Conservation (phyloP, 1,140 invertebrate genomes). For the Brachionus sp. region DNA sequence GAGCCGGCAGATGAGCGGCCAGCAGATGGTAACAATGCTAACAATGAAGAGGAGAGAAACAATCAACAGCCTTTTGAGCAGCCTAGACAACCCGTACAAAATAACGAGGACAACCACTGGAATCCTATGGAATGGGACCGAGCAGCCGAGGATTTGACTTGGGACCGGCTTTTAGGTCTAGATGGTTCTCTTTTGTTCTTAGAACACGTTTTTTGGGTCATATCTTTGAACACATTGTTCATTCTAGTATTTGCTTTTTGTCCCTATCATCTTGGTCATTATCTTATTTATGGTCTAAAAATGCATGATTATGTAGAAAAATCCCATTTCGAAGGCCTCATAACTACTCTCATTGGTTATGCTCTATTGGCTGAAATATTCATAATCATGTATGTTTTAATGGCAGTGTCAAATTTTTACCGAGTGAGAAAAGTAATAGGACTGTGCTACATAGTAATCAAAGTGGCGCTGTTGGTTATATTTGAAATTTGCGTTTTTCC, state of each 20-base stretch:
- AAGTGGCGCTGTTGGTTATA: constrained; percentile 80
- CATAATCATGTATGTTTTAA: constrained; percentile 73
- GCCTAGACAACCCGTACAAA: constrained; percentile 51
- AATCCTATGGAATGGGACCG: constrained; percentile 97
- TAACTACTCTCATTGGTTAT: constrained; percentile 87
- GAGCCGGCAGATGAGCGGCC: neutral
- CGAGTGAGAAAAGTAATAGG: constrained; percentile 75
- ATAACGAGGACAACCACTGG: constrained; percentile 78
- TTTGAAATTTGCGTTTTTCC: constrained; percentile 95
- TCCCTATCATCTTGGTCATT: constrained; percentile 88
- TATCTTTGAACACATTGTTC: constrained; percentile 91
- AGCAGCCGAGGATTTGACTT: constrained; percentile 92
- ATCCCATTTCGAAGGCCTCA: constrained; percentile 82
- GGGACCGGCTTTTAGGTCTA: constrained; percentile 85
- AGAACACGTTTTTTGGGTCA: constrained; percentile 98
- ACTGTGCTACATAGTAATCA: constrained; percentile 93
- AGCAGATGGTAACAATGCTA: neutral
- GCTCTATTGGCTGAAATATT: constrained; percentile 79
- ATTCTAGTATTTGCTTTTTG: constrained; percentile 86
- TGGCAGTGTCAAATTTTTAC: constrained; percentile 68
- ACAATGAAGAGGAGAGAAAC: constrained; percentile 51
- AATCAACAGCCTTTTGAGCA: constrained; percentile 49
- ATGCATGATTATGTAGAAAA: constrained; percentile 71
- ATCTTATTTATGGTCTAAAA: constrained; percentile 72
- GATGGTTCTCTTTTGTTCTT: constrained; percentile 94